Evolutionary conservation across 2,113 vertebrate genomes (phyloP).

Genomic region (Daphoenositta chrysoptera): DNA sequence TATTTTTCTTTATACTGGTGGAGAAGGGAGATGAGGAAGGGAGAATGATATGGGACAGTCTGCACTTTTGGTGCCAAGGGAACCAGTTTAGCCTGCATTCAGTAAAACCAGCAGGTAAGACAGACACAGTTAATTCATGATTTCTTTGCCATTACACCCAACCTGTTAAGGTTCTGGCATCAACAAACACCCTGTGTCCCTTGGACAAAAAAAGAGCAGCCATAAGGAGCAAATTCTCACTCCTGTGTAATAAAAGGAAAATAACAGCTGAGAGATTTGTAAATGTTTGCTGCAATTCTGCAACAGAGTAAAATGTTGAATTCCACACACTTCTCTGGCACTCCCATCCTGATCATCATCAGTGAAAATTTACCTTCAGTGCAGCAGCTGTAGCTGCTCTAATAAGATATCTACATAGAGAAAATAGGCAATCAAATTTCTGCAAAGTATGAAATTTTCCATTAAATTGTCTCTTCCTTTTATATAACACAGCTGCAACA

Average conservation of each 20-base stretch:
- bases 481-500: conserved; percentile 76
- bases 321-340: not conserved
- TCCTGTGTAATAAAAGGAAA: conserved; percentile 31
- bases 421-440: conserved; percentile 82
- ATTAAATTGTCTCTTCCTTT: conserved; percentile 75
- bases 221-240: not conserved
- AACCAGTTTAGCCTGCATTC: not conserved
- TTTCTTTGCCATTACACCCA: not conserved
- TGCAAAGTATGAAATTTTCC: conserved; percentile 76
- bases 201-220: conserved; percentile 27
- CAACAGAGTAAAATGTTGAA: conserved; percentile 56
- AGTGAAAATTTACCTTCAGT: conserved; percentile 65
- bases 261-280: conserved; percentile 53
- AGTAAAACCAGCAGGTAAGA: not conserved
- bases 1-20: not conserved
- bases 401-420: conserved; percentile 73
- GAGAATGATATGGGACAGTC: not conserved
- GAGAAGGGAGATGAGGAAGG: not conserved
- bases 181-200: not conserved
- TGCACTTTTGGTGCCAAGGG: not conserved
- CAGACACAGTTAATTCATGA: not conserved
- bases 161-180: not conserved
- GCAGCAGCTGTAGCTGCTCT: conserved; percentile 71
- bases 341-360: conserved; percentile 42
- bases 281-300: conserved; percentile 52